phyloP scores from a whole-genome alignment of 1,140 invertebrate species.

The Samia ricini region DNA sequence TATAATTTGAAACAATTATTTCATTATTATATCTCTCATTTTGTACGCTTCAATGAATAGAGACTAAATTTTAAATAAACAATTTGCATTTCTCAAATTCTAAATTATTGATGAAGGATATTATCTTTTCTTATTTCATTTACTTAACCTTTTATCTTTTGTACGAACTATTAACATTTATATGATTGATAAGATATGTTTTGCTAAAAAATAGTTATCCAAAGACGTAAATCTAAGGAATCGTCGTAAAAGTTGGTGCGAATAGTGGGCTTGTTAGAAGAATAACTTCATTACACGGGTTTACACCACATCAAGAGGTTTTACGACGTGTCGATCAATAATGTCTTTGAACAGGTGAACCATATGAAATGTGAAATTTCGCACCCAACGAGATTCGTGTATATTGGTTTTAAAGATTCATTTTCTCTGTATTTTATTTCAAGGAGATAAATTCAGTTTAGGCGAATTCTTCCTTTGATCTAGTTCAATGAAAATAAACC shows the following conservation, averaged over 20 bases:
- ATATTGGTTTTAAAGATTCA: background rate
- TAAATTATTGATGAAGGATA: background rate
- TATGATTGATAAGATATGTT: background rate
- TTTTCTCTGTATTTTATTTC: background rate
- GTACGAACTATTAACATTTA: background rate
- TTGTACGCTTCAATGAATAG: background rate
- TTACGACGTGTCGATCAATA: slow-evolving; percentile 18
- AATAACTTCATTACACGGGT: slow-evolving; percentile 52
- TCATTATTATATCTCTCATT: background rate
- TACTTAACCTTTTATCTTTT: too few relatives aligned
- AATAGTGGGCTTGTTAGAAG: slow-evolving; percentile 59
- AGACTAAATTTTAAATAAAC: background rate
- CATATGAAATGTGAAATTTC: background rate
- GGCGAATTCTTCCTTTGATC: background rate
- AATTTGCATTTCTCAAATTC: background rate
- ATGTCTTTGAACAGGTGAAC: background rate
- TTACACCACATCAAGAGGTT: slow-evolving; percentile 37
- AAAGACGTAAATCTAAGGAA: slow-evolving; percentile 46
- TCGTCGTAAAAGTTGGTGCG: slow-evolving; percentile 52
- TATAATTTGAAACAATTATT: background rate
- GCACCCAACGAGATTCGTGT: background rate
- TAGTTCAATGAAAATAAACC: background rate
- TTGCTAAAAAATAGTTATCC: slow-evolving; percentile 24
- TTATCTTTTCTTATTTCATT: too few relatives aligned
- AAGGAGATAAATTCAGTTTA: background rate